Evolutionary conservation across 2,797 vertebrate genomes (phyloP).

Genomic region (Betta splendens): DNA sequence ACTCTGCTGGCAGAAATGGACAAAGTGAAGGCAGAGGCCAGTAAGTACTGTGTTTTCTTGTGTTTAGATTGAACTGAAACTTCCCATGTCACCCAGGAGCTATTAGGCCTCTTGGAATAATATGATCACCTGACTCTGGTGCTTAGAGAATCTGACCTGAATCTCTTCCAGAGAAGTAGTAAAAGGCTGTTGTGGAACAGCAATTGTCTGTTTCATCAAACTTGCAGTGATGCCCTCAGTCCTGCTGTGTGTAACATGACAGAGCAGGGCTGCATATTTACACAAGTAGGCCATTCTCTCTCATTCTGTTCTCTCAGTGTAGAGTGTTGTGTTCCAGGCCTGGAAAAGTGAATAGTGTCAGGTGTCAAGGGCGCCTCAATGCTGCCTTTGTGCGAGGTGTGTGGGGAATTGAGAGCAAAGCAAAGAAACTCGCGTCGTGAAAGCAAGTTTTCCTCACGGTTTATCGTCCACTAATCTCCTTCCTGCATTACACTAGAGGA

Average conservation of each 20-base stretch:
- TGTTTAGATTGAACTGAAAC: conserved; percentile 16
- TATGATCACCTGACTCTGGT: conserved; percentile 50
- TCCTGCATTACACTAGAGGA: background rate
- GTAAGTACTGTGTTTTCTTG: conserved; percentile 80
- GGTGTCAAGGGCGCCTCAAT: conserved; percentile 78
- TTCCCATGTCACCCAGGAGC: conserved; percentile 27
- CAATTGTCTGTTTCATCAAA: conserved; percentile 54
- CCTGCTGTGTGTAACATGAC: conserved; percentile 63
- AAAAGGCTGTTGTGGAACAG: conserved; percentile 49
- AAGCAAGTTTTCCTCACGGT: conserved; percentile 54
- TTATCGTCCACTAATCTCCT: conserved; percentile 1
- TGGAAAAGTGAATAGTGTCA: conserved; percentile 79
- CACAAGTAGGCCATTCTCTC: conserved; percentile 76
- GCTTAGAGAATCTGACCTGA: conserved; percentile 51
- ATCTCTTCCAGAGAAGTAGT: conserved; percentile 34
- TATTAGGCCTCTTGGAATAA: conserved; percentile 37
- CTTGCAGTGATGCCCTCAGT: conserved; percentile 30
- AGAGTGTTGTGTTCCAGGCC: conserved; percentile 62
- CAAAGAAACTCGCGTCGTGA: conserved; percentile 44
- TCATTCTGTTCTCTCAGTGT: conserved; percentile 41
- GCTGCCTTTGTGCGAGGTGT: conserved; percentile 76
- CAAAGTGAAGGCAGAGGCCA: conserved; percentile 96
- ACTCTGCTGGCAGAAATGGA: conserved; percentile 93
- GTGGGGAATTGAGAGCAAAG: conserved; percentile 55
- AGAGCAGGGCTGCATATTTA: conserved; percentile 74